These are phyloP conservation scores for Agapostemon virescens DNA, from an alignment of 2,888 invertebrate species.

Conservation along the genomic window DNA sequence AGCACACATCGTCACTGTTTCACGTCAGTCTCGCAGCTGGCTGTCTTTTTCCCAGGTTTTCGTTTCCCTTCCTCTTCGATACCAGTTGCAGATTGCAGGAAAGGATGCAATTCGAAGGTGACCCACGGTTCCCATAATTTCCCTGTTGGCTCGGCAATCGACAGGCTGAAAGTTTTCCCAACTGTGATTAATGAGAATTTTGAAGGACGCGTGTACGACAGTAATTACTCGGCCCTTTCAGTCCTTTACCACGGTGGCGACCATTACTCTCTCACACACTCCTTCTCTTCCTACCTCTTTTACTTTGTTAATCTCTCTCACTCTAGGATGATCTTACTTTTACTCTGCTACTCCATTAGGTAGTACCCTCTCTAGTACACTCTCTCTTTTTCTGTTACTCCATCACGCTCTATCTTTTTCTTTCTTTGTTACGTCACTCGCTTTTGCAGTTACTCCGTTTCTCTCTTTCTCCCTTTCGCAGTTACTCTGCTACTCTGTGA, in stretches of 20 bases:
- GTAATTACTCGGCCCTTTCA: constrained; percentile 51
- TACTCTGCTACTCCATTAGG: too few relatives aligned
- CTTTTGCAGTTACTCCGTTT: too few relatives aligned
- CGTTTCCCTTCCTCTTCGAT: not conserved
- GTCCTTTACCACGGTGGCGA: constrained; percentile 23
- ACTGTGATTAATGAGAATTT: constrained; percentile 42
- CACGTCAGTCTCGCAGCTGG: not conserved
- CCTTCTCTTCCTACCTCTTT: not conserved
- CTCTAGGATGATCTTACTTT: too few relatives aligned
- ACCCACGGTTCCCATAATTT: constrained; percentile 15
- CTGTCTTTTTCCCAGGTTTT: not conserved
- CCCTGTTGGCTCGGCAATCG: constrained; percentile 5
- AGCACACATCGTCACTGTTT: not conserved
- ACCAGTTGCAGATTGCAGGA: not conserved
- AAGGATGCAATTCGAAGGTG: not conserved
- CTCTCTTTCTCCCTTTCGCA: not conserved
- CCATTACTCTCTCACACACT: not conserved
- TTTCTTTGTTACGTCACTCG: too few relatives aligned
- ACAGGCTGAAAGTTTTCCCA: constrained; percentile 12
- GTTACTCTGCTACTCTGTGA: too few relatives aligned
- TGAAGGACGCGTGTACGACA: constrained; percentile 38
- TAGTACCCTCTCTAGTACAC: too few relatives aligned
- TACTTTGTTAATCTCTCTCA: too few relatives aligned
- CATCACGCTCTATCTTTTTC: too few relatives aligned
- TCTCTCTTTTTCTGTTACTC: too few relatives aligned